Conservation (phyloP, 2,888 invertebrate genomes). For the Parasteatoda lunata region DNA sequence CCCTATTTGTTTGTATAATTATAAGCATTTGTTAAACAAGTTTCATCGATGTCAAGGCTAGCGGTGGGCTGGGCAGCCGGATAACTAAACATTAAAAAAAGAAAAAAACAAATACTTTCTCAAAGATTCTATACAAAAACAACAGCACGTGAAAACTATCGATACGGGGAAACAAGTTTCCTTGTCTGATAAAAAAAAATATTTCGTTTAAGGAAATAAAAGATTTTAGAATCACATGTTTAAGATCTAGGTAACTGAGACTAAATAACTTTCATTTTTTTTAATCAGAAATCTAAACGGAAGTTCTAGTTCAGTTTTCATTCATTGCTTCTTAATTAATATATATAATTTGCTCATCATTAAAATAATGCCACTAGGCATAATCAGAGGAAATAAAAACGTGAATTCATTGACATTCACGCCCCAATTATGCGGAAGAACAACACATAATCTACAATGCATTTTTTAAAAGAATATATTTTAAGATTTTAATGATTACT, state of each 20-base stretch:
- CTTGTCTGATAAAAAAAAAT: not conserved
- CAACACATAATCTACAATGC: too few species aligned
- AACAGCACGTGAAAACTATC: not conserved
- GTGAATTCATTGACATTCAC: not conserved
- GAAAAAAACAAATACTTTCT: not conserved
- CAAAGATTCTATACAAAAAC: too few species aligned
- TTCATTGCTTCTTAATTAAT: not conserved
- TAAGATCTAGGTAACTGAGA: conserved; percentile 1
- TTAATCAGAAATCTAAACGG: not conserved
- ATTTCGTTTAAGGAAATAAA: not conserved
- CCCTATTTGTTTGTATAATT: not conserved
- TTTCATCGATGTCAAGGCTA: not conserved
- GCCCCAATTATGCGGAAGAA: not conserved
- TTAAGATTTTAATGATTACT: too few species aligned
- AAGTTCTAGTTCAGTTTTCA: not conserved
- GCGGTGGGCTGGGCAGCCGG: not conserved
- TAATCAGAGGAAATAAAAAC: not conserved
- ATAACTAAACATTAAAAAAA: not conserved
- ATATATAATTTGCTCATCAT: not conserved
- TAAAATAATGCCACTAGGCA: not conserved
- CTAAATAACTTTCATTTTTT: not conserved
- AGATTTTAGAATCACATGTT: not conserved
- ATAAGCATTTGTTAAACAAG: not conserved
- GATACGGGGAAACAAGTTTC: not conserved
- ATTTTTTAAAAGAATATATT: too few species aligned